Percentiles rank a stretch among this genome's conserved stretches.
phyloP scores from a whole-genome alignment of 2,888 invertebrate genomes.

The Eretmocerus hayati region DNA sequence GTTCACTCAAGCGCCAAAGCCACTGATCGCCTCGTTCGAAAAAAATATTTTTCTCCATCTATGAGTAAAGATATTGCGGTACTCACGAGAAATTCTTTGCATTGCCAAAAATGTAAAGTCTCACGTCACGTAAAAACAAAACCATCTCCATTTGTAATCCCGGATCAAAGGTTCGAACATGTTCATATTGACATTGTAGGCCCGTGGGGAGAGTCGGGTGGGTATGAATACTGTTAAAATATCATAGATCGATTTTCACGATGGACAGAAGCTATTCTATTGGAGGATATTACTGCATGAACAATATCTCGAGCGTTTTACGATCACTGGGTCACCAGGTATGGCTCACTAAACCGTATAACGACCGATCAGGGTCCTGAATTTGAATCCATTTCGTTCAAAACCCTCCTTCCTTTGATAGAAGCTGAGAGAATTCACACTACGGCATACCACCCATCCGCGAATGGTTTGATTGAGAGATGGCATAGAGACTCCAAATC shows the following conservation, averaged over 20 bases:
- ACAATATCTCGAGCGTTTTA: background rate
- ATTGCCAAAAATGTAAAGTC: constrained; percentile 1
- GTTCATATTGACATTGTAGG: constrained; percentile 1
- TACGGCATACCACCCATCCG: background rate
- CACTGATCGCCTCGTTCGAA: background rate
- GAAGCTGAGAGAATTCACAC: background rate
- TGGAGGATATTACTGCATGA: background rate
- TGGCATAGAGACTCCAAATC: background rate
- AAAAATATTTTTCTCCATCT: background rate
- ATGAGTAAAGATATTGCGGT: background rate
- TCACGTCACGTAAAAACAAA: no score
- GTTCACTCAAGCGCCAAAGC: background rate
- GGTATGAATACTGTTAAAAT: background rate
- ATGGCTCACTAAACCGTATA: background rate
- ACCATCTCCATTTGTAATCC: background rate
- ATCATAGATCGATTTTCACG: background rate
- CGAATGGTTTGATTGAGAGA: constrained; percentile 2
- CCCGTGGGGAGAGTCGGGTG: background rate
- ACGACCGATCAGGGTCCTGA: constrained; percentile 3
- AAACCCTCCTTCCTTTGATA: background rate
- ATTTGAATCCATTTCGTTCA: constrained; percentile 1
- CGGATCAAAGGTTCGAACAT: background rate
- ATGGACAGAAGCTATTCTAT: constrained; percentile 1
- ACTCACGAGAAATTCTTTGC: background rate
- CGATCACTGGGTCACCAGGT: background rate